phyloP scores from a whole-genome alignment of 2,888 invertebrate species.

The Cristatella mucedo region DNA sequence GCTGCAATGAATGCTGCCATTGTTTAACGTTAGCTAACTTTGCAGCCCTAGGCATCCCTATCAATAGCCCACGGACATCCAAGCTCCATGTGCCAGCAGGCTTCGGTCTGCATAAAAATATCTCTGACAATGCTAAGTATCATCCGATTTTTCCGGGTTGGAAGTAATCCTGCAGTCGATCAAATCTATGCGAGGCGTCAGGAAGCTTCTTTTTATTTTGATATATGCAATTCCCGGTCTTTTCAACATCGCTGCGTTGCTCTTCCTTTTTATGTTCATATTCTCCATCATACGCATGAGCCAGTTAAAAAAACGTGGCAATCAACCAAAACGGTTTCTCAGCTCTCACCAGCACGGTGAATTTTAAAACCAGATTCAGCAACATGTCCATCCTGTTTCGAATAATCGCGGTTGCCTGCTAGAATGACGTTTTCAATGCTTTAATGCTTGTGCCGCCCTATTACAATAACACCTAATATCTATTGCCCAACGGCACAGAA shows the following conservation, averaged over 20 bases:
- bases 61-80: too few species aligned
- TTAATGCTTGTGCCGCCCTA: conserved; percentile 75
- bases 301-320: conserved; percentile 74
- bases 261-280: conserved; percentile 83
- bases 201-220: conserved; percentile 80
- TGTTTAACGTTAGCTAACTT: too few species aligned
- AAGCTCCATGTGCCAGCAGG: too few species aligned
- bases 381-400: conserved; percentile 67
- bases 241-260: conserved; percentile 81
- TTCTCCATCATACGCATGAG: conserved; percentile 95
- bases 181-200: conserved; percentile 90
- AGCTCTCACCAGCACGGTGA: conserved; percentile 78
- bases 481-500: neutral
- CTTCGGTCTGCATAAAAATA: too few species aligned
- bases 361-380: conserved; percentile 84
- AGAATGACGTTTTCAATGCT: conserved; percentile 87
- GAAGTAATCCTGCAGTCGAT: conserved; percentile 81
- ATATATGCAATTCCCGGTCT: conserved; percentile 86
- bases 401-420: conserved; percentile 85
- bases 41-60: too few species aligned
- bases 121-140: conserved; percentile 79
- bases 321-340: conserved; percentile 76
- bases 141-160: conserved; percentile 82
- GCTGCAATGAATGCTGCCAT: too few species aligned
- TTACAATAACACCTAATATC: conserved; percentile 9